Evolutionary conservation across 2,888 invertebrate genomes (phyloP), one percentile per base, ranked within the genome.

Genomic region (Tinea pellionella): DNA sequence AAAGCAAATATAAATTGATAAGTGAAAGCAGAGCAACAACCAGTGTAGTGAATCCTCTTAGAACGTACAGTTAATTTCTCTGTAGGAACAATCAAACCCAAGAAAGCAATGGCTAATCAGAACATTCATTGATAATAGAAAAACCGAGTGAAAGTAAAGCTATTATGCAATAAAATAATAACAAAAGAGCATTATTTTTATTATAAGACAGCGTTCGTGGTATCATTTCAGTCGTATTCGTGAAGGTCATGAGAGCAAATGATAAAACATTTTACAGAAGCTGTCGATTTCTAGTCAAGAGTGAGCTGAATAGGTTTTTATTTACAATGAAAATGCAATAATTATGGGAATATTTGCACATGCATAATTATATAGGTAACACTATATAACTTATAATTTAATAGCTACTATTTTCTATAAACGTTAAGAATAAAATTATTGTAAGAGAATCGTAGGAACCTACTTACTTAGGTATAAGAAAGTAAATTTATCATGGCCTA

Each of bases 121-220:
- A 74, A 55, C 55, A 29, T 55, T 55, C 29, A 13, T 16, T 57
- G 53, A 18, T 53, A 53, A 53, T 53, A 30, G 57, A 32, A 74
- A 72, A 78, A 78, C 72, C 69, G 65, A 77, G 77, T 76, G 80
- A 81, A 77, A 78, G 77, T 76, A 68, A 59, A 59, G 61, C 67
- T 64, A 68, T 69, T 69, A 69, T 67, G 64, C 68, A 69, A 67
- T 69, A 71, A 68, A 72, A 70, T 59, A 59, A 55, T 15, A 57
- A 59, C 13, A 59, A 59, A 43, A 59, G 8, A 16, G 6, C 8
- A 18, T 29, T 24, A 15, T 3, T 47, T 24, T 16, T 16, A 57
- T 15, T 19, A 6, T 8, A 29, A 12, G 43, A 42, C 59, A 42
- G 11, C 47, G 59, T 66, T 68, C 62, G 66, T 68, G 47, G 55